Evolutionary conservation across 2,797 vertebrate genomes (phyloP), one percentile per base, ranked within the genome.

Genomic region (Ptychadena robeensis): DNA sequence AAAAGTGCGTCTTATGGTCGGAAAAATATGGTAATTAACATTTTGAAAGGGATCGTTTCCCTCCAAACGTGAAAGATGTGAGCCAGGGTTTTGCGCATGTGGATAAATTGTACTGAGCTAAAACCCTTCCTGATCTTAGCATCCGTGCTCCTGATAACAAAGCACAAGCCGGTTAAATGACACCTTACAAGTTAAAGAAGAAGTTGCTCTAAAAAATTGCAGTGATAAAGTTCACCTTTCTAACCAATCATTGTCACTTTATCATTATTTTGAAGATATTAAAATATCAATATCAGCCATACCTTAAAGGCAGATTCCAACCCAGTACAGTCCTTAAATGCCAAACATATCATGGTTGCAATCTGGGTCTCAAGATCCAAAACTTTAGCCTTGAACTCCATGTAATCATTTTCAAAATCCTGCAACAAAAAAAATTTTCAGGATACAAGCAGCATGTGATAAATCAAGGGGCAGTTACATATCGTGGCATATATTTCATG

Each of bases 291-390:
- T n/a, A n/a, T n/a, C 15, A 53, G 2, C 1, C 35, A 28, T 48
- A 72, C 94, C 92, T 96, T 96, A 82, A 94, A 93, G 28, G 91
- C 86, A 32, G 94, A 94, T 89, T 96, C 94, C 86, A 95, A 91
- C 79, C 93, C 94, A 67, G 82, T 92, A 86, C 92, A 95, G 88
- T 94, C 92, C 77, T 90, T 89, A 90, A 96, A 96, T 85, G 88
- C 93, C 82, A 88, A 87, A 85, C 89, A 94, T 27, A 96, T 88
- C 72, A 96, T 85, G 30, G 87, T 92, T 67, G 92, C 93, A 85
- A 97, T 90, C 27, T 82, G 82, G 83, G 90, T 88, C 85, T 95
- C 93, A 87, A 94, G 91, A 86, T 94, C 91, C 83, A 89, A 11
- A 68, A 88, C 90, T 89, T 91, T 93, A 61, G 83, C 83, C 89